Conservation (phyloP, 2,888 invertebrate species). For the Andrena chrysosceles region DNA sequence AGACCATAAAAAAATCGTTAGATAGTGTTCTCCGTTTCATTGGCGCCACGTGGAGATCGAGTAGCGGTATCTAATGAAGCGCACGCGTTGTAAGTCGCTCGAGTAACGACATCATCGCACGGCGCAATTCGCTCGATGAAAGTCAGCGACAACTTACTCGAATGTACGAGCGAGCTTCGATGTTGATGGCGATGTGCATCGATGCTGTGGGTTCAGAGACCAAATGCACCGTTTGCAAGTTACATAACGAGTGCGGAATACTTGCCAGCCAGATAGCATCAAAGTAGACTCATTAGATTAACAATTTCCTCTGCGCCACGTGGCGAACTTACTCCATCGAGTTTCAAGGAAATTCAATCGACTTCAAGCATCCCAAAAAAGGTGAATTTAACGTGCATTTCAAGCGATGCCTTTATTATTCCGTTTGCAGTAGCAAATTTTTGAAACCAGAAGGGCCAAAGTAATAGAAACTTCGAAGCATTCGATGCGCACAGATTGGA, state of each 20-base stretch:
- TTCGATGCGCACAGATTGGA: not conserved
- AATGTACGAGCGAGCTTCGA: constrained; percentile 16
- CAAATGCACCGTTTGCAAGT: not conserved
- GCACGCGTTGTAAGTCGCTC: constrained; percentile 42
- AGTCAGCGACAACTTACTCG: constrained; percentile 24
- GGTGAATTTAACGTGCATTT: no score
- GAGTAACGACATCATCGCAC: constrained; percentile 23
- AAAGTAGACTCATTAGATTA: not conserved
- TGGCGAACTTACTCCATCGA: constrained; percentile 14
- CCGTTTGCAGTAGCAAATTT: no score
- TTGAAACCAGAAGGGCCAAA: no score
- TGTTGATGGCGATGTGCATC: not conserved
- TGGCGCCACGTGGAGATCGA: constrained; percentile 11
- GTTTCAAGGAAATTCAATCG: not conserved
- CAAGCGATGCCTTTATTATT: no score
- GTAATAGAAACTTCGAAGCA: not conserved
- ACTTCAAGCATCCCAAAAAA: not conserved
- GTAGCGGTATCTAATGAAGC: constrained; percentile 25
- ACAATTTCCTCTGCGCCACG: constrained; percentile 22
- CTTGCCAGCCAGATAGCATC: not conserved
- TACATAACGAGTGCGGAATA: constrained; percentile 18
- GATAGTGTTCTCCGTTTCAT: not conserved
- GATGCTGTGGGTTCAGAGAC: not conserved
- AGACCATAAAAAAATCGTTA: not conserved
- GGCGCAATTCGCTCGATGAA: constrained; percentile 28